Evolutionary conservation across 2,888 invertebrate species (phyloP).

Genomic region (Caenorhabditis uteleia): DNA sequence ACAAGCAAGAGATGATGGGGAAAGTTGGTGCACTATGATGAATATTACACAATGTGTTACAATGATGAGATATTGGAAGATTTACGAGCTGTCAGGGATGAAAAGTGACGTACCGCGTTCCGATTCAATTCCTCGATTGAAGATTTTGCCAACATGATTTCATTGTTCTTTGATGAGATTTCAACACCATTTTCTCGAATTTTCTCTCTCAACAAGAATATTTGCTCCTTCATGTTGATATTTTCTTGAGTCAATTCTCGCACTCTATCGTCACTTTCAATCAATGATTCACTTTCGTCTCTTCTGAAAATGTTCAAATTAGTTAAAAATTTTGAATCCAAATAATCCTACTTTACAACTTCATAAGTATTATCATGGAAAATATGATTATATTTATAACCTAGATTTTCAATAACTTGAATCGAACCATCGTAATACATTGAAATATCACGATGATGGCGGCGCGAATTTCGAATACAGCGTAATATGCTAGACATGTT

Average conservation of each 20-base stretch:
- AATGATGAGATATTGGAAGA: not conserved
- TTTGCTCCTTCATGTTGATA: slow-evolving; percentile 61
- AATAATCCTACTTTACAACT: too few species aligned
- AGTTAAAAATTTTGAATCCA: not conserved
- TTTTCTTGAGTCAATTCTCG: slow-evolving; percentile 62
- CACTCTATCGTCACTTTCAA: slow-evolving; percentile 55
- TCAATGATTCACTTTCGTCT: slow-evolving; percentile 49
- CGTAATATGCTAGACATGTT: too few species aligned
- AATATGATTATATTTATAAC: too few species aligned
- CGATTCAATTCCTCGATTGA: slow-evolving; percentile 62
- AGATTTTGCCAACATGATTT: slow-evolving; percentile 54
- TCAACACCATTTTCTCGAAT: slow-evolving; percentile 59
- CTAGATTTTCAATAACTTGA: too few species aligned
- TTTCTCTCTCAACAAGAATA: slow-evolving; percentile 61
- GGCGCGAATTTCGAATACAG: too few species aligned
- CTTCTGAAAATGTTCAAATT: slow-evolving; percentile 30
- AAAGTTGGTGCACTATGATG: too few species aligned
- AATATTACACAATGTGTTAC: not conserved
- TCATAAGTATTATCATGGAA: too few species aligned
- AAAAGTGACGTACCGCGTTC: slow-evolving; percentile 48
- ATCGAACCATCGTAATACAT: too few species aligned
- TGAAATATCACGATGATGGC: too few species aligned
- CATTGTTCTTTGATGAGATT: slow-evolving; percentile 46
- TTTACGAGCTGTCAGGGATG: not conserved
- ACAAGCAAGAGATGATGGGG: too few species aligned